Base-by-base conservation (phyloP, 2,888 invertebrate genomes). In the Automeris io region DNA sequence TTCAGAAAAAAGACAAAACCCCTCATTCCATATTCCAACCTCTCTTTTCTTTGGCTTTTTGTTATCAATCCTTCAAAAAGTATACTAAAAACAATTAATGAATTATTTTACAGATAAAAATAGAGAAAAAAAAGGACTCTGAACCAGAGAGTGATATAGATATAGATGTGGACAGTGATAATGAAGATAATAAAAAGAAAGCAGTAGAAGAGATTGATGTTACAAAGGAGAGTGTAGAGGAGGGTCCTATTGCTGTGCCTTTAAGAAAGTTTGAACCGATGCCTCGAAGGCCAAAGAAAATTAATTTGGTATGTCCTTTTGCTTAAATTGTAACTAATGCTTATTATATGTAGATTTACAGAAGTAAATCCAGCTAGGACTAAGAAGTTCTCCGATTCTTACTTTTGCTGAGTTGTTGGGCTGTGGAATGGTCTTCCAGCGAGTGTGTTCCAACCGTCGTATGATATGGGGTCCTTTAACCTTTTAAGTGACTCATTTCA, bases 141-240 rank as follows among this genome's bases (percentile, higher is more conserved):
- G 87, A 87, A 18, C 70, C 78, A 37, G 88, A 88, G 9, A 87
- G 86, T 60, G 91, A 91, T 49, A 78, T 89, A 47, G 91, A 91
- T 41, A 75, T 91, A 45, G 90, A 91, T 43, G 70, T 90, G 47
- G 90, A 90, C 55, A 88, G 89, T 52, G 87, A 86, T 33, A 75
- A 67, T 44, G 87, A 82, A 25, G 54, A 50, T 8, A 46, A 41
- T 8, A 36, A 40, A 4, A 47, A 38, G 2, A 61, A 50, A 25
- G 49, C 22, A 2, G 33, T 31, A n/a, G 25, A 13, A 2, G 43
- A 42, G 12, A 40, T 44, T 7, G 40, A 46, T 2, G 21, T 34
- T 4, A 31, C 8, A 3, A 49, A 42, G 26, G 26, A 40, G 2
- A 33, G 39, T 8, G 46, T 33, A 1, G 61, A 59, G 0, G 78